These are phyloP conservation scores for Eulemur coronatus DNA, from an alignment of 2,797 vertebrate species.

Conservation along the genomic window DNA sequence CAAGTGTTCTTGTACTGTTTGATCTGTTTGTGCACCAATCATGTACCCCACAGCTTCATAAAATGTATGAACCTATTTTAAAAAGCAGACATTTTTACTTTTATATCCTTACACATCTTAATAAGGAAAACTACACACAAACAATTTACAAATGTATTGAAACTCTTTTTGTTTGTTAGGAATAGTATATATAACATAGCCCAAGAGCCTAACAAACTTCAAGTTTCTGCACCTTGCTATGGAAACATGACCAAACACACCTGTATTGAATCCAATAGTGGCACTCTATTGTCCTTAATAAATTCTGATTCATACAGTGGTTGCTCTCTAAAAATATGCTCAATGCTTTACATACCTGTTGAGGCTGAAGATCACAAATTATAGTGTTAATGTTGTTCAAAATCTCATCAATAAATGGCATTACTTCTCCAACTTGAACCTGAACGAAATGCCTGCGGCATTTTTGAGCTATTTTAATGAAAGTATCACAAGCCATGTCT, in stretches of 20 bases:
- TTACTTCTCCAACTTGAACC: conserved; percentile 99
- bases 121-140: background rate
- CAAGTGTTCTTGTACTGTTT: conserved; percentile 96
- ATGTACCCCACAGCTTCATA: conserved; percentile 99
- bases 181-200: background rate
- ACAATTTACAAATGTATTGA: background rate
- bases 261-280: background rate
- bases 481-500: conserved; percentile 99
- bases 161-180: background rate
- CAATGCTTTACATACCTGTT: conserved; percentile 88
- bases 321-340: background rate
- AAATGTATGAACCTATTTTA: conserved; percentile 95
- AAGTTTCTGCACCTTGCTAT: background rate
- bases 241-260: background rate
- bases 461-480: conserved; percentile 99
- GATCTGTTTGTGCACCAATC: conserved; percentile 99
- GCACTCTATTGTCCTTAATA: background rate
- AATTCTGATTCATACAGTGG: background rate
- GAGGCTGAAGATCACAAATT: conserved; percentile 99
- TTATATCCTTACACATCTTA: background rate
- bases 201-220: background rate
- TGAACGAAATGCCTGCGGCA: conserved; percentile 98
- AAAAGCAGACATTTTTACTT: background rate
- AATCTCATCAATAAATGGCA: conserved; percentile 99
- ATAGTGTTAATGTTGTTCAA: conserved; percentile 99